Evolutionary conservation across 2,888 invertebrate genomes (phyloP), one percentile per base, ranked within the genome.

Genomic region (Pristionchus japonicus): DNA sequence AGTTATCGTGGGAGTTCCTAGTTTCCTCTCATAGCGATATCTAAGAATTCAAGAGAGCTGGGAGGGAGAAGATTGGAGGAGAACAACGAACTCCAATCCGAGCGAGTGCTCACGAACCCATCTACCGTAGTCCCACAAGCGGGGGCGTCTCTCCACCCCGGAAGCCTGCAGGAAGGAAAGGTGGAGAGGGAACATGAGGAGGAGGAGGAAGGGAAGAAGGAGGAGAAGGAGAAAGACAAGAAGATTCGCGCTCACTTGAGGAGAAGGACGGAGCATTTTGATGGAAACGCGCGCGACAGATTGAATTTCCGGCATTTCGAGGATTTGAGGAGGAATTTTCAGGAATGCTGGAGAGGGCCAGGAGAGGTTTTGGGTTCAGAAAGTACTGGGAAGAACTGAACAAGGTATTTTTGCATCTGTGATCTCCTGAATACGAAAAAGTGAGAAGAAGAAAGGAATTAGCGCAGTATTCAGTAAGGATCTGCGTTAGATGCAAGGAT

Each of bases 281-380:
- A 31, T 49, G 47, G 82, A 52, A 52, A 47, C 34, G 27, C 52
- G 27, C 52, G 13, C 47, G 82, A 47, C 57, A 83, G 83, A 83
- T 61, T 57, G 83, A 57, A 83, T 77, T 77, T 77, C 77, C 77
- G 77, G n/a, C 77, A 43, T 77, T 77, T 47, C 43, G 13, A n/a
- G 37, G 37, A 43, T 47, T 77, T 77, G 43, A 43, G 47, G n/a
- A n/a, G 27, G 77, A 77, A 77, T 47, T 77, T 77, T 47, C 77
- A 43, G 11, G 77, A 70, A 31, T 3, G 4, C 20, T 7, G n/a
- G n/a, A 57, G 23, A 9, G 57, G 9, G 57, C 23, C 6, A 23
- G 7, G n/a, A 57, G 23, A 23, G 3, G 57, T 2, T 3, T 57
- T 57, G 57, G 57, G 57, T 57, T 57, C 57, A 57, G 1, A 23